These are phyloP conservation scores for Nymphalis polychloros DNA, from an alignment of 2,888 invertebrate species.

Conservation along the genomic window DNA sequence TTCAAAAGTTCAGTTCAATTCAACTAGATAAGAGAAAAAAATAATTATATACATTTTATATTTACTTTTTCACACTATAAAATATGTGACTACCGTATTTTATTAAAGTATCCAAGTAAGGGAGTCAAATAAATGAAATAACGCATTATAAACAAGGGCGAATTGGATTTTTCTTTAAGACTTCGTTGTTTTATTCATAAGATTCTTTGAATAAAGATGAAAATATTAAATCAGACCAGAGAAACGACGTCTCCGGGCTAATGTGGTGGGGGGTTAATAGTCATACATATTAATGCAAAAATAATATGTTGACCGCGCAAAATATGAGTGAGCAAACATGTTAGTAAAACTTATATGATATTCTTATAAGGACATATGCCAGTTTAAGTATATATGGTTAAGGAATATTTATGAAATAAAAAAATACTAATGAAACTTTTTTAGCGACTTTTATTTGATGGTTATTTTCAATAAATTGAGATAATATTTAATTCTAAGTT, in stretches of 20 bases:
- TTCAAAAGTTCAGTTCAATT: too few relatives aligned
- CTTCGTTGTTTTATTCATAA: constrained; percentile 76
- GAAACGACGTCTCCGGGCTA: constrained; percentile 65
- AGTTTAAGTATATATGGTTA: too few relatives aligned
- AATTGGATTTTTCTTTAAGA: constrained; percentile 55
- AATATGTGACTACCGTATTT: background rate
- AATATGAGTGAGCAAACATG: constrained; percentile 8
- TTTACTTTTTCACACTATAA: too few relatives aligned
- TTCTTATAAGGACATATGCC: too few relatives aligned
- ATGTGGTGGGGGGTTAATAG: constrained; percentile 69
- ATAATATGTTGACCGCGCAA: constrained; percentile 44
- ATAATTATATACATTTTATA: too few relatives aligned
- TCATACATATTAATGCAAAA: constrained; percentile 73
- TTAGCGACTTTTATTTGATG: too few relatives aligned
- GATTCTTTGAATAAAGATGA: constrained; percentile 79
- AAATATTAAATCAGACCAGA: constrained; percentile 74
- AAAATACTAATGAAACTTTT: too few relatives aligned
- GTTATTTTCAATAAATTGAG: too few relatives aligned
- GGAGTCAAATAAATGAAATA: constrained; percentile 64
- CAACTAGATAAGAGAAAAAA: too few relatives aligned
- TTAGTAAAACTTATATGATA: background rate
- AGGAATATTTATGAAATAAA: too few relatives aligned
- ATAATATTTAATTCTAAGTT: too few relatives aligned
- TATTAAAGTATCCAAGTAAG: background rate
- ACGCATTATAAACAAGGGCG: constrained; percentile 54